Evolutionary conservation across 2,797 vertebrate species (phyloP).

Genomic region (Sebastes matsubarae): DNA sequence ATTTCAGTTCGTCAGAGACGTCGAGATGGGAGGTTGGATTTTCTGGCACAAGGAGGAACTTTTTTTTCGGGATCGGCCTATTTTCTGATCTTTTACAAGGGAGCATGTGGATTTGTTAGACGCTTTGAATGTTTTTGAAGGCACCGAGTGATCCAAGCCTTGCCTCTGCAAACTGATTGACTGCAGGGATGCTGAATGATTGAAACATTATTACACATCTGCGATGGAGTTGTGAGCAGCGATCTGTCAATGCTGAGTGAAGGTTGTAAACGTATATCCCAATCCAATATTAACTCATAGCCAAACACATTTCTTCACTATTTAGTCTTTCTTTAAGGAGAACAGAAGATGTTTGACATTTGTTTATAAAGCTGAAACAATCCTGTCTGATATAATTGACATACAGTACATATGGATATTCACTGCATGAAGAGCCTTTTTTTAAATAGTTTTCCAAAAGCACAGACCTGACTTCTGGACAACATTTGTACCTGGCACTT

Average conservation of each 20-base stretch:
- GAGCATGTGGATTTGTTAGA: constrained; percentile 5
- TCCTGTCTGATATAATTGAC: not conserved
- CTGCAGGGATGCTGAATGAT: not conserved
- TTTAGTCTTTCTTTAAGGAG: not conserved
- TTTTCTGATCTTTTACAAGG: constrained; percentile 1
- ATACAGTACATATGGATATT: not conserved
- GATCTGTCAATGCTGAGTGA: not conserved
- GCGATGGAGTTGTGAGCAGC: not conserved
- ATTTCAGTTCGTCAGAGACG: constrained; percentile 8
- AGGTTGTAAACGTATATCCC: not conserved
- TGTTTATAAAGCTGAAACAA: not conserved
- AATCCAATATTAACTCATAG: not conserved
- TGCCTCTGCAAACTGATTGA: not conserved
- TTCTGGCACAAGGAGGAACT: not conserved
- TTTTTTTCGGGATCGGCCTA: not conserved
- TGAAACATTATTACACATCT: not conserved
- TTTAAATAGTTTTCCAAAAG: not conserved
- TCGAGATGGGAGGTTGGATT: constrained; percentile 26
- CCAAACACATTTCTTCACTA: not conserved
- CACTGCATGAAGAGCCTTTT: not conserved
- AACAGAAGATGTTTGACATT: not conserved
- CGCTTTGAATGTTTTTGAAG: not conserved
- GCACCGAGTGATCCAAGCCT: not conserved
- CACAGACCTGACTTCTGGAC: not conserved
- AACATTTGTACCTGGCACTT: constrained; percentile 22